Evolutionary conservation across 2,888 invertebrate genomes (phyloP).

Genomic region (Lucinisca nassula): DNA sequence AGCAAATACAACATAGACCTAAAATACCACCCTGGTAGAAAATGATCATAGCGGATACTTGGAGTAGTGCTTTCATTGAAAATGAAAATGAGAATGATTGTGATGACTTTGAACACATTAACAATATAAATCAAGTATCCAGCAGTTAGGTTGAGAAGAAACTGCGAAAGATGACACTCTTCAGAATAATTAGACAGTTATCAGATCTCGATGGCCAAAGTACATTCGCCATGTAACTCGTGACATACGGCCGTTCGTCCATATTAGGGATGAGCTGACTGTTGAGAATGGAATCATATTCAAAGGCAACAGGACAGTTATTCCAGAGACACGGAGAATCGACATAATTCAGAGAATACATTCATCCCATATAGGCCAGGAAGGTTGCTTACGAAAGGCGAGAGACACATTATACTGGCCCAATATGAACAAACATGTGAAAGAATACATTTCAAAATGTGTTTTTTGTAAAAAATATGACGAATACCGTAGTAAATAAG

Average conservation of each 20-base stretch:
- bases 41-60: conserved; percentile 57
- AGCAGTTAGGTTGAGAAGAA: conserved; percentile 9
- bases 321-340: conserved; percentile 2
- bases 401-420: conserved; percentile 19
- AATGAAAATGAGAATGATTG: background rate
- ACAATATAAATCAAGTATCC: too few relatives aligned
- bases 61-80: conserved; percentile 46
- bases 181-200: background rate
- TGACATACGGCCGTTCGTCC: conserved; percentile 12
- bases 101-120: background rate
- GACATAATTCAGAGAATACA: conserved; percentile 33
- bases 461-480: conserved; percentile 23
- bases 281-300: conserved; percentile 15
- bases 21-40: conserved; percentile 58
- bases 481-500: too few relatives aligned
- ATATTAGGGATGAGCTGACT: conserved; percentile 29
- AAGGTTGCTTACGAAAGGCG: conserved; percentile 4
- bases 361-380: conserved; percentile 44
- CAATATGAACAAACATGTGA: conserved; percentile 25
- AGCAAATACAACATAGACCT: conserved; percentile 51
- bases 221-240: background rate
- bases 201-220: conserved; percentile 28
- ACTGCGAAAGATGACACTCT: conserved; percentile 15
- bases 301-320: conserved; percentile 24
- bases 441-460: conserved; percentile 17